Percentiles rank a stretch among this genome's conserved stretches.
Conservation (phyloP, 1,140 invertebrate species). For the Habropoda laboriosa region DNA sequence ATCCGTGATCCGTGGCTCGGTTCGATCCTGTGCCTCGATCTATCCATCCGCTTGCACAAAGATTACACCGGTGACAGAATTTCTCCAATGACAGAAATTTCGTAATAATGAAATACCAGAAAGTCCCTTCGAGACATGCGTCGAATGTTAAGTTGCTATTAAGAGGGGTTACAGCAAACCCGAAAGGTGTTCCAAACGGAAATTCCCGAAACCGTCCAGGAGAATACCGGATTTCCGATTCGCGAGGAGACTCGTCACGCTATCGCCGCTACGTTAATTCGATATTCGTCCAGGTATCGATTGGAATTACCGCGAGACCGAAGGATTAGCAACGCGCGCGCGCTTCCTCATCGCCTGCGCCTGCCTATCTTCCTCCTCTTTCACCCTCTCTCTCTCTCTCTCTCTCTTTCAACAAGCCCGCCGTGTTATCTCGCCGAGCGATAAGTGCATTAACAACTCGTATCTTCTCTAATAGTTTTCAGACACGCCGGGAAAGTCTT, state of each 20-base stretch:
- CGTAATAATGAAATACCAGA: no score
- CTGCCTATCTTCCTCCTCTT: slow-evolving; percentile 15
- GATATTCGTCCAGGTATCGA: slow-evolving; percentile 37
- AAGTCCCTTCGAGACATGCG: no score
- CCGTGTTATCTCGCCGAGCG: slow-evolving; percentile 60
- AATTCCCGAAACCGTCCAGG: slow-evolving; percentile 2
- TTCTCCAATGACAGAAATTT: no score
- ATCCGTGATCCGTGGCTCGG: slow-evolving; percentile 39
- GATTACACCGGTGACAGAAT: no score
- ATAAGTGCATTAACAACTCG: slow-evolving; percentile 67
- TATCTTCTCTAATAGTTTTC: slow-evolving; percentile 68
- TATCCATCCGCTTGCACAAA: background rate
- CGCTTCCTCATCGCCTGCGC: slow-evolving; percentile 1
- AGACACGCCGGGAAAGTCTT: slow-evolving; percentile 56
- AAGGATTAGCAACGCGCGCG: slow-evolving; percentile 18
- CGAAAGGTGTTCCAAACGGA: slow-evolving; percentile 9
- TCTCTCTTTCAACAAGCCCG: slow-evolving; percentile 11
- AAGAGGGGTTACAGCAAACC: background rate
- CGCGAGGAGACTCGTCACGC: slow-evolving; percentile 19
- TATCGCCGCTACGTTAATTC: slow-evolving; percentile 22
- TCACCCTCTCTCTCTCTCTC: slow-evolving; percentile 23
- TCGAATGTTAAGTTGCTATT: background rate
- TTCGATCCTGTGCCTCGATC: slow-evolving; percentile 52
- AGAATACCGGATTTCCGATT: slow-evolving; percentile 14
- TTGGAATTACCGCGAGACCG: slow-evolving; percentile 37